phyloP scores from a whole-genome alignment of 2,888 invertebrate species.

The Volucella bombylans region DNA sequence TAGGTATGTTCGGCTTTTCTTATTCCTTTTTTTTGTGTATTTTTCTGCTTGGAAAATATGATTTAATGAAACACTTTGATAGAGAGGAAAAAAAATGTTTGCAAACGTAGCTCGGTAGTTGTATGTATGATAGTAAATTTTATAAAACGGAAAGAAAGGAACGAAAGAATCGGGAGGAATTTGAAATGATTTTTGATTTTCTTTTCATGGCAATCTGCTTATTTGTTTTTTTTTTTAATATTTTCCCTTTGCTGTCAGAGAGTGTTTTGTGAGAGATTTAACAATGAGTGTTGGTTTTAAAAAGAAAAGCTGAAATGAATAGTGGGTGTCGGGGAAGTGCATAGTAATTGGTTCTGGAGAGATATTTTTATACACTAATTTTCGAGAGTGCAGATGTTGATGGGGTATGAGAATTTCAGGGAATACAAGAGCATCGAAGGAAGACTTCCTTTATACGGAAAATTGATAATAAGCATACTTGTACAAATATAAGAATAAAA shows the following conservation, averaged over 20 bases:
- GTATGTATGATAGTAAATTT: background rate
- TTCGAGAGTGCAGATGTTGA: background rate
- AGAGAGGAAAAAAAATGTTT: background rate
- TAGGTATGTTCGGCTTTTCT: background rate
- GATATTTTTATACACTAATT: conserved; percentile 18
- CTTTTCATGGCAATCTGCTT: conserved; percentile 37
- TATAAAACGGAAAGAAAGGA: conserved; percentile 2
- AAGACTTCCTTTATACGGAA: too few species aligned
- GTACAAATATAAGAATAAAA: too few species aligned
- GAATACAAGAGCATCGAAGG: too few species aligned
- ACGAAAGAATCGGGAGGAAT: conserved; percentile 6
- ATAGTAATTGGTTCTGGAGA: conserved; percentile 24
- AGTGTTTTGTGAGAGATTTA: conserved; percentile 25
- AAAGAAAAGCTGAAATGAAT: background rate
- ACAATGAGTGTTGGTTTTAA: conserved; percentile 31
- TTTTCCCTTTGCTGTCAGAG: background rate
- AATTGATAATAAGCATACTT: too few species aligned
- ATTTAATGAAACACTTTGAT: conserved; percentile 64
- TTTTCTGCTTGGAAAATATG: conserved; percentile 64
- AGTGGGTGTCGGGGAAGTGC: background rate
- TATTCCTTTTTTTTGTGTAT: conserved; percentile 11
- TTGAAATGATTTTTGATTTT: conserved; percentile 35
- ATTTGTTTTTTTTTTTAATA: background rate
- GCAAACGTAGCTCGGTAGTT: background rate
- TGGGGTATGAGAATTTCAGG: too few species aligned